Conservation (phyloP, 2,113 vertebrate genomes). For the Noctilio leporinus region DNA sequence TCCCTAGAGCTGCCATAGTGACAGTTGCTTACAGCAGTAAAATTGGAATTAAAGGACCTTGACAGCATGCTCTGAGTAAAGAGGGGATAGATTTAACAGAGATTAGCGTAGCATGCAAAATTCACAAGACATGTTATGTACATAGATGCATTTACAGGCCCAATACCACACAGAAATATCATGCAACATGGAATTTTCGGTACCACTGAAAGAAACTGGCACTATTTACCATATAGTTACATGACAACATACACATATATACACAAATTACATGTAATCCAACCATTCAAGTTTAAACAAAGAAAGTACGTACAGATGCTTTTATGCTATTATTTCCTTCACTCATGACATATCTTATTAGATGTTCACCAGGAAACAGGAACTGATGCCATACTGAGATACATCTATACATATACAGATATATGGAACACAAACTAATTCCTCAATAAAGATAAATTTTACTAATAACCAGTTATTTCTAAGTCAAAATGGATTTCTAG, state of each 20-base stretch:
- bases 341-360: slow-evolving; percentile 21
- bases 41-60: slow-evolving; percentile 97
- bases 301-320: slow-evolving; percentile 25
- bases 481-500: background rate
- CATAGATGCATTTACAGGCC: slow-evolving; percentile 70
- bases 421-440: background rate
- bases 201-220: slow-evolving; percentile 47
- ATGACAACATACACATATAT: slow-evolving; percentile 69
- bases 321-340: slow-evolving; percentile 50
- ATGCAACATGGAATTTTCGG: slow-evolving; percentile 74
- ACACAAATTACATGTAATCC: slow-evolving; percentile 73
- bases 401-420: background rate
- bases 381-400: background rate
- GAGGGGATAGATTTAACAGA: slow-evolving; percentile 87
- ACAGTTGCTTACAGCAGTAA: slow-evolving; percentile 90
- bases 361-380: background rate
- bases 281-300: slow-evolving; percentile 48
- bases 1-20: slow-evolving; percentile 95
- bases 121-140: slow-evolving; percentile 77
- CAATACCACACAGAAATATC: slow-evolving; percentile 73
- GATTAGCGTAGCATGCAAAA: slow-evolving; percentile 85
- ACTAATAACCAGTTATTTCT: slow-evolving; percentile 16
- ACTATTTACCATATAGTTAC: slow-evolving; percentile 30
- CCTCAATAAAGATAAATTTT: slow-evolving; percentile 3
- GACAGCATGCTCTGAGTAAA: slow-evolving; percentile 95